These are phyloP conservation scores for Parnassius mnemosyne DNA, from an alignment of 2,888 invertebrate genomes.

Conservation along the genomic window DNA sequence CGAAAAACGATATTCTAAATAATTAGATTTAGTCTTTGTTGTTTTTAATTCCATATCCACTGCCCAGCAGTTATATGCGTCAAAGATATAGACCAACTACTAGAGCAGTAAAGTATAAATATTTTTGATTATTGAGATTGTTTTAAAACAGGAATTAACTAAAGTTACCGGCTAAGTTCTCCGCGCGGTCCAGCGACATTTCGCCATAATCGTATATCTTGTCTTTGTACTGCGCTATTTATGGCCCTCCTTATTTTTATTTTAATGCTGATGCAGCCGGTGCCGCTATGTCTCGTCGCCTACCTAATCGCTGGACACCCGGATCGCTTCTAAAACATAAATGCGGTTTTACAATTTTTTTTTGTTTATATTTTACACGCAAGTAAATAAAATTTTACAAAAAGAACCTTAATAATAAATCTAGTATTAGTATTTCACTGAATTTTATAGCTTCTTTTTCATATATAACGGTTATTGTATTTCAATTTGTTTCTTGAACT, in stretches of 20 bases:
- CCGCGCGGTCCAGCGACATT: slow-evolving; percentile 51
- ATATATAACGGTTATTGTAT: too few species aligned
- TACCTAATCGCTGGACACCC: slow-evolving; percentile 60
- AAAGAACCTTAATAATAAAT: too few species aligned
- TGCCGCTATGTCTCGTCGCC: slow-evolving; percentile 71
- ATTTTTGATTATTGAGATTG: slow-evolving; percentile 9
- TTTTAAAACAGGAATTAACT: slow-evolving; percentile 23
- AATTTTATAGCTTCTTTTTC: too few species aligned
- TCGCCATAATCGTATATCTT: slow-evolving; percentile 78
- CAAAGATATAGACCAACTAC: too few species aligned
- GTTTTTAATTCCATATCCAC: too few species aligned
- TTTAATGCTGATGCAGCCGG: slow-evolving; percentile 79
- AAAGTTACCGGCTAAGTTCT: slow-evolving; percentile 42
- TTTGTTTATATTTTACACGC: too few species aligned
- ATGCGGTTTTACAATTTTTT: slow-evolving; percentile 9
- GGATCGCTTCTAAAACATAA: slow-evolving; percentile 24
- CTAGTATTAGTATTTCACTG: too few species aligned
- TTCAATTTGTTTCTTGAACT: not conserved
- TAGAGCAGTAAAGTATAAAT: not conserved
- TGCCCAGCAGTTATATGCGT: too few species aligned
- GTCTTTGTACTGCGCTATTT: slow-evolving; percentile 74
- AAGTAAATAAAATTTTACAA: too few species aligned
- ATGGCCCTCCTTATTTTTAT: slow-evolving; percentile 78
- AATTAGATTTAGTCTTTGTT: too few species aligned
- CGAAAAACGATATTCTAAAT: too few species aligned